These are phyloP conservation scores for Pinctada fucata DNA, from an alignment of 2,888 invertebrate genomes.

Conservation along the genomic window DNA sequence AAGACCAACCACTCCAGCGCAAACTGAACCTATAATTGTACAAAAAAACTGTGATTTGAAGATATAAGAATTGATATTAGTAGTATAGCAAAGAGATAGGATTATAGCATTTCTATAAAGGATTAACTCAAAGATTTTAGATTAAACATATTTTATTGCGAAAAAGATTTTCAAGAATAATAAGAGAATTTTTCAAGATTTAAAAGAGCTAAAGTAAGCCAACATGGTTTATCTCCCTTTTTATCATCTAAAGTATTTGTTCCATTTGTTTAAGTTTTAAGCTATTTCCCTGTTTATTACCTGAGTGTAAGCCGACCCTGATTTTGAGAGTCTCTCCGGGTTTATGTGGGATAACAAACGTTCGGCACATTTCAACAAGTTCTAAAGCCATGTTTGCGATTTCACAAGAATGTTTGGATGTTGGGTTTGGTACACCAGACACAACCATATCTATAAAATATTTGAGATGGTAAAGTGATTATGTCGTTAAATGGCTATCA, in stretches of 20 bases:
- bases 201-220: neutral
- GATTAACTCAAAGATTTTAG: no score
- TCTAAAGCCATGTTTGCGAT: conserved; percentile 67
- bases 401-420: conserved; percentile 62
- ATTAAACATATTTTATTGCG: no score
- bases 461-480: no score
- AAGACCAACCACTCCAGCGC: conserved; percentile 36
- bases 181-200: no score
- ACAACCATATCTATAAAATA: conserved; percentile 70
- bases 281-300: conserved; percentile 39
- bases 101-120: no score
- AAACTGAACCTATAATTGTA: conserved; percentile 19
- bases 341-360: conserved; percentile 66
- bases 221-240: neutral
- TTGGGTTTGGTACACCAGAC: conserved; percentile 65
- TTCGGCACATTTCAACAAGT: conserved; percentile 57
- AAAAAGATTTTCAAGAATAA: no score
- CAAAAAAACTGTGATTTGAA: no score
- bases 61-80: no score
- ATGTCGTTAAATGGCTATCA: no score
- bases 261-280: neutral
- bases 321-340: conserved; percentile 63
- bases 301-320: conserved; percentile 69
- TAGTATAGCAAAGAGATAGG: no score
- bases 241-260: neutral